Evolutionary conservation across 2,113 vertebrate genomes (phyloP).

Genomic region (Myiagra hebetior): DNA sequence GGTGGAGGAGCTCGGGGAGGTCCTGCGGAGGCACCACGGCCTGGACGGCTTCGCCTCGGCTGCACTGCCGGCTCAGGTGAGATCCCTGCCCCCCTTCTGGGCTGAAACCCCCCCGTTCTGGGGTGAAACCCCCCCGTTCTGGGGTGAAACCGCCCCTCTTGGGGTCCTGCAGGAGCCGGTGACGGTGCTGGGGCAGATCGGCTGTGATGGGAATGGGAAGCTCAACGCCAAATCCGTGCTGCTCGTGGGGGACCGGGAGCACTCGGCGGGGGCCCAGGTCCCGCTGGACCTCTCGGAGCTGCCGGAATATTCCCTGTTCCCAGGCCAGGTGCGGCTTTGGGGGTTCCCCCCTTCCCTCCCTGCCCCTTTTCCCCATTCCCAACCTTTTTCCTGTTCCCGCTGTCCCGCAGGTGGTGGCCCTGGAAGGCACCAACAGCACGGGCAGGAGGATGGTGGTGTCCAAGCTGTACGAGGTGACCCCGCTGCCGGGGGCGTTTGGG

Average conservation of each 20-base stretch:
- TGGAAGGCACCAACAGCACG: conserved; percentile 88
- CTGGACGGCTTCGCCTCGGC: conserved; percentile 83
- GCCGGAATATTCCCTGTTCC: conserved; percentile 87
- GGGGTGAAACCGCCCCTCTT: neutral
- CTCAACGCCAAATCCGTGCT: conserved; percentile 85
- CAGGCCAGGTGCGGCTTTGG: conserved; percentile 82
- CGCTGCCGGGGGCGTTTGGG: too few relatives aligned
- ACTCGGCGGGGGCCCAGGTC: conserved; percentile 71
- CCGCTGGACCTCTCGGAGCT: conserved; percentile 81
- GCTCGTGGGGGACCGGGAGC: conserved; percentile 82
- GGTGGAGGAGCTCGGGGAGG: conserved; percentile 84
- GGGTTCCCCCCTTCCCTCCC: neutral
- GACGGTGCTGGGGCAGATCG: conserved; percentile 82
- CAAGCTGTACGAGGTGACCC: conserved; percentile 82
- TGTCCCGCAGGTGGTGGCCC: conserved; percentile 55
- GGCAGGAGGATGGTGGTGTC: conserved; percentile 81
- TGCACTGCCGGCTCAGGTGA: conserved; percentile 81
- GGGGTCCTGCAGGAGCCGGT: conserved; percentile 67
- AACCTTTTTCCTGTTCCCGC: too few relatives aligned
- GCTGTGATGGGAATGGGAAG: conserved; percentile 88
- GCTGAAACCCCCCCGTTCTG: neutral
- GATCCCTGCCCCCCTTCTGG: neutral
- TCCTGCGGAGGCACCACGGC: conserved; percentile 75
- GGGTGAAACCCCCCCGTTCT: rapidly evolving
- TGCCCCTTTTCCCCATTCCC: neutral